Conservation (phyloP, 2,797 vertebrate genomes). For the Oryzias dopingdopingensis region DNA sequence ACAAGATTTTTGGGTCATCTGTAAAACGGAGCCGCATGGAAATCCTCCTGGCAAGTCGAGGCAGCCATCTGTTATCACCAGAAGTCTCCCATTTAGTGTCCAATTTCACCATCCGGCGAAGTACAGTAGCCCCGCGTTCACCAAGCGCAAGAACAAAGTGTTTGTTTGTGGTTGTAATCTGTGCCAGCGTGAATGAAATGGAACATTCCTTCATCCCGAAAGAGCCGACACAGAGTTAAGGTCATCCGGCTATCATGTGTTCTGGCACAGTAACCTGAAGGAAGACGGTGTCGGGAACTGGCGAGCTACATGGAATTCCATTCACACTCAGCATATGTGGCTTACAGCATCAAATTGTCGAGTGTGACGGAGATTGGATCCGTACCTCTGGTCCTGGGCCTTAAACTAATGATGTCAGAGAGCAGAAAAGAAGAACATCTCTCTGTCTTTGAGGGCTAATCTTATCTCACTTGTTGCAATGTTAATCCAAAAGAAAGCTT, state of each 20-base stretch:
- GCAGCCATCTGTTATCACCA: constrained; percentile 75
- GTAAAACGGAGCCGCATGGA: constrained; percentile 70
- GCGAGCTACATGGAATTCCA: constrained; percentile 45
- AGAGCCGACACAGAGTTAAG: constrained; percentile 51
- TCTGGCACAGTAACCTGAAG: constrained; percentile 15
- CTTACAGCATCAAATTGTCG: constrained; percentile 32
- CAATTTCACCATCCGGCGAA: constrained; percentile 70
- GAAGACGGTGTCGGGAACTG: constrained; percentile 29
- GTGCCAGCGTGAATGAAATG: constrained; percentile 50
- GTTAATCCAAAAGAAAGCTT: neutral
- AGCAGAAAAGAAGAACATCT: constrained; percentile 28
- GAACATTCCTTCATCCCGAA: constrained; percentile 34
- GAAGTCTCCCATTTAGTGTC: constrained; percentile 65
- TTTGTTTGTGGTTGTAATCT: constrained; percentile 54
- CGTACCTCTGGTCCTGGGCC: neutral
- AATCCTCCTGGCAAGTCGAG: constrained; percentile 58
- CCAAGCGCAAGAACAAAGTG: constrained; percentile 48
- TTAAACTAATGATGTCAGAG: constrained; percentile 31
- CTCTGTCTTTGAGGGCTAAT: constrained; percentile 8
- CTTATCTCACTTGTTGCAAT: neutral
- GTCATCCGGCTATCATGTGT: constrained; percentile 50
- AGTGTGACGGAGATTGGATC: constrained; percentile 38
- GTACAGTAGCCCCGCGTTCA: constrained; percentile 36
- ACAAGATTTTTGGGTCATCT: constrained; percentile 70
- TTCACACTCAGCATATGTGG: constrained; percentile 60